These are phyloP conservation scores for Papilio gigon DNA, from an alignment of 2,888 invertebrate genomes.

Conservation along the genomic window DNA sequence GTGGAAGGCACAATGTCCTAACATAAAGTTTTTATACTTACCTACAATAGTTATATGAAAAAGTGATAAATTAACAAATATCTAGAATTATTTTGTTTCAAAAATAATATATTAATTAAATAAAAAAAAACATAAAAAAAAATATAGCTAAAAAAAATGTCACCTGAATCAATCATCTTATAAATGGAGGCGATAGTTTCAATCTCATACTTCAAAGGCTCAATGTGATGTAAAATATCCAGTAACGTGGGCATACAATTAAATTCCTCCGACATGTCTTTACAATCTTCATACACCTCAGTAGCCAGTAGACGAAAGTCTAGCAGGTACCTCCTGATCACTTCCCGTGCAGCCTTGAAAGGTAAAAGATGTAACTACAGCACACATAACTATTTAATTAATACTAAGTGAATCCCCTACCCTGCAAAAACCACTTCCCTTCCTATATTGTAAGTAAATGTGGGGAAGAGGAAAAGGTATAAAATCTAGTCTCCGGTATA, in stretches of 20 bases:
- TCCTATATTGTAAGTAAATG: too few species aligned
- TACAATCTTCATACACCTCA: constrained; percentile 66
- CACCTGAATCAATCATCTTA: constrained; percentile 74
- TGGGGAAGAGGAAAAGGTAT: too few species aligned
- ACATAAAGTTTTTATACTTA: too few species aligned
- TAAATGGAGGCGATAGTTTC: constrained; percentile 81
- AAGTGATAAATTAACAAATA: too few species aligned
- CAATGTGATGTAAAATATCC: constrained; percentile 71
- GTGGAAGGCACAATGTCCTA: too few species aligned
- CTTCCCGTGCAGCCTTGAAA: constrained; percentile 84
- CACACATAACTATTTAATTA: too few species aligned
- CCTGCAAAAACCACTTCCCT: too few species aligned
- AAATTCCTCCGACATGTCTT: constrained; percentile 50
- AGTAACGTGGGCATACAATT: constrained; percentile 72
- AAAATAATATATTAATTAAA: constrained; percentile 1
- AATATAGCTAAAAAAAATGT: neutral
- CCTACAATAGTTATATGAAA: too few species aligned
- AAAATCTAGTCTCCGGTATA: too few species aligned
- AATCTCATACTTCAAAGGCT: constrained; percentile 78
- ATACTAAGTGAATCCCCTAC: too few species aligned
- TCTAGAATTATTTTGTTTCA: too few species aligned
- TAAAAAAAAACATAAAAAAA: neutral
- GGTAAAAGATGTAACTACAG: neutral
- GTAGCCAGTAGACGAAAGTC: constrained; percentile 82
- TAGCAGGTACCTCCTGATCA: constrained; percentile 82